A percentile compares a stretch with the other conserved stretches of the same genome.
Evolutionary conservation across 2,888 invertebrate species (phyloP).

Genomic region (Callyntrura sp.): DNA sequence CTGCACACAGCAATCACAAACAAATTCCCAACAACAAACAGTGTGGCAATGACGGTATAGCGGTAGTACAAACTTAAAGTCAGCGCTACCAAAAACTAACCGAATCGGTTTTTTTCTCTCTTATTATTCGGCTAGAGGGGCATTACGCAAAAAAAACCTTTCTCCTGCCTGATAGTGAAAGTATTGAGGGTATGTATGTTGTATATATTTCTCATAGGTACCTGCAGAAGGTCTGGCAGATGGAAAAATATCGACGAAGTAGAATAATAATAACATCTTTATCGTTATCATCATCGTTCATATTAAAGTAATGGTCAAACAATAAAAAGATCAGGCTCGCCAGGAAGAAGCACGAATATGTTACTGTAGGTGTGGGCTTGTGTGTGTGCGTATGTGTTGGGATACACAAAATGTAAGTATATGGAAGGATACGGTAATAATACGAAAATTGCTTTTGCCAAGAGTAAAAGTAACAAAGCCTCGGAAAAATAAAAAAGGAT

Average conservation of each 20-base stretch:
- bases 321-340: constrained; percentile 71
- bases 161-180: constrained; percentile 38
- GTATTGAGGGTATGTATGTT: constrained; percentile 36
- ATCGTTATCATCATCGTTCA: constrained; percentile 72
- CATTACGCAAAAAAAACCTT: constrained; percentile 51
- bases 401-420: constrained; percentile 25
- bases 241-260: neutral
- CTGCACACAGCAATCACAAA: constrained; percentile 41
- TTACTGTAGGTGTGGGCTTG: neutral
- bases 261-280: constrained; percentile 48
- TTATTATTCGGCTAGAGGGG: neutral
- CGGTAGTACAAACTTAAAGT: constrained; percentile 9
- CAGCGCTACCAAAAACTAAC: constrained; percentile 40
- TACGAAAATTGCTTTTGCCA: constrained; percentile 64
- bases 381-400: no score
- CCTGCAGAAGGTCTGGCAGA: constrained; percentile 25
- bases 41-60: neutral
- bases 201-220: no score
- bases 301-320: constrained; percentile 76
- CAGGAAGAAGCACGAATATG: constrained; percentile 38
- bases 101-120: constrained; percentile 22
- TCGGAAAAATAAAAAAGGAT: constrained; percentile 56
- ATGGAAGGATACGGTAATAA: constrained; percentile 31
- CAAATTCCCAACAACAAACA: neutral
- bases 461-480: constrained; percentile 54